These are phyloP conservation scores for Meloe dianella DNA, from an alignment of 2,888 invertebrate genomes.

Conservation along the genomic window DNA sequence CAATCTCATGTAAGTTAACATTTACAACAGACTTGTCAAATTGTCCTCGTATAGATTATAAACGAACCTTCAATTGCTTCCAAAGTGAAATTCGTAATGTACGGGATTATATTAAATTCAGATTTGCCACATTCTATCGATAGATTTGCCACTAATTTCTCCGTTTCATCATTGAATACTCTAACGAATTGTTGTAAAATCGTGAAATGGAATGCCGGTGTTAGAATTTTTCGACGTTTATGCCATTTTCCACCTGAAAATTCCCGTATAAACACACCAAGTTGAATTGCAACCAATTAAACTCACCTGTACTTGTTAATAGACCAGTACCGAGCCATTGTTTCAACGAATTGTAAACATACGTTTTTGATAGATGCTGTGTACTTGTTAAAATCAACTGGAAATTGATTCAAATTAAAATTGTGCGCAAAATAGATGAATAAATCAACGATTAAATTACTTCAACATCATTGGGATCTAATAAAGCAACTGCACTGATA, in stretches of 20 bases:
- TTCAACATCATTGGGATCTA: conserved; percentile 25
- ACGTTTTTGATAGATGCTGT: conserved; percentile 23
- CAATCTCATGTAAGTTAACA: too few species aligned
- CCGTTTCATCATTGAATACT: conserved; percentile 33
- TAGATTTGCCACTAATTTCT: too few species aligned
- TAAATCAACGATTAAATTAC: background rate
- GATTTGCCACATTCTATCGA: too few species aligned
- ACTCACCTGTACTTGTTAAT: conserved; percentile 32
- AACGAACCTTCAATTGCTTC: too few species aligned
- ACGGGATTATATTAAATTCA: too few species aligned
- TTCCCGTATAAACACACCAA: too few species aligned
- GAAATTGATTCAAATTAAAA: too few species aligned
- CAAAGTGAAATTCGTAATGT: conserved; percentile 12
- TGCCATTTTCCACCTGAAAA: too few species aligned
- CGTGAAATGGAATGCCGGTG: conserved; percentile 40
- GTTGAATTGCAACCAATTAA: too few species aligned
- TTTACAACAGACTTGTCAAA: too few species aligned
- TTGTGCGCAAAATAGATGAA: too few species aligned
- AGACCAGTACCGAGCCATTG: conserved; percentile 35
- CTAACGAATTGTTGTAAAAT: conserved; percentile 35
- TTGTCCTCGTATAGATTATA: too few species aligned
- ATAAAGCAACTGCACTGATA: conserved; percentile 13
- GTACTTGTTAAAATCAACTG: conserved; percentile 22
- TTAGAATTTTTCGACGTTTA: conserved; percentile 37
- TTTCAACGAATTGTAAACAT: conserved; percentile 21